A percentile compares a stretch with the other conserved stretches of the same genome.
phyloP scores from a whole-genome alignment of 1,140 invertebrate genomes.

The Helicoverpa armigera region DNA sequence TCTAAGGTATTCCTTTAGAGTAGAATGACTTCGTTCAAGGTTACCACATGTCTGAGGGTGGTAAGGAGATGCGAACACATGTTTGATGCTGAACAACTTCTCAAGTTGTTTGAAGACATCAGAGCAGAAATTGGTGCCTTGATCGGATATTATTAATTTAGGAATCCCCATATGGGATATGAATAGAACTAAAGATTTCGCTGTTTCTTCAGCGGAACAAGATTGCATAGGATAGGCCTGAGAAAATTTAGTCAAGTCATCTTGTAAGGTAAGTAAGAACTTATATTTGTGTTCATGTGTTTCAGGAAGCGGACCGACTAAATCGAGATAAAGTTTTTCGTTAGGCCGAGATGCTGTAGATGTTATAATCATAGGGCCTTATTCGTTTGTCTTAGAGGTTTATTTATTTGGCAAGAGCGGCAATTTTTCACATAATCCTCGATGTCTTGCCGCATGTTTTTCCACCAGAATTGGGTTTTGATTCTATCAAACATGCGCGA shows the following conservation, averaged over 20 bases:
- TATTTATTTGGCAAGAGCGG: constrained; percentile 53
- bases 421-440: constrained; percentile 52
- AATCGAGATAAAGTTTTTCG: neutral
- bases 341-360: neutral
- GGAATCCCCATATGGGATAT: neutral
- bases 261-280: neutral
- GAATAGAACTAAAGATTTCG: too few relatives aligned
- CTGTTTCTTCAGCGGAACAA: neutral
- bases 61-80: too few relatives aligned
- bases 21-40: too few relatives aligned
- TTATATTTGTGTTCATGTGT: neutral
- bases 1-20: too few relatives aligned
- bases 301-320: neutral
- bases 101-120: too few relatives aligned
- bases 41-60: too few relatives aligned
- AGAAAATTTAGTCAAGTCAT: neutral
- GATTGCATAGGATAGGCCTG: neutral
- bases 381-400: constrained; percentile 47
- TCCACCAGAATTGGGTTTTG: constrained; percentile 38
- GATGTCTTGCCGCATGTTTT: constrained; percentile 51
- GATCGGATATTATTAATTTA: neutral
- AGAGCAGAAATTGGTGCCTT: too few relatives aligned
- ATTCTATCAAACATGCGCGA: neutral
- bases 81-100: too few relatives aligned
- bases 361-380: neutral